Evolutionary conservation across 2,888 invertebrate species (phyloP).

Genomic region (Agrotis exclamationis): DNA sequence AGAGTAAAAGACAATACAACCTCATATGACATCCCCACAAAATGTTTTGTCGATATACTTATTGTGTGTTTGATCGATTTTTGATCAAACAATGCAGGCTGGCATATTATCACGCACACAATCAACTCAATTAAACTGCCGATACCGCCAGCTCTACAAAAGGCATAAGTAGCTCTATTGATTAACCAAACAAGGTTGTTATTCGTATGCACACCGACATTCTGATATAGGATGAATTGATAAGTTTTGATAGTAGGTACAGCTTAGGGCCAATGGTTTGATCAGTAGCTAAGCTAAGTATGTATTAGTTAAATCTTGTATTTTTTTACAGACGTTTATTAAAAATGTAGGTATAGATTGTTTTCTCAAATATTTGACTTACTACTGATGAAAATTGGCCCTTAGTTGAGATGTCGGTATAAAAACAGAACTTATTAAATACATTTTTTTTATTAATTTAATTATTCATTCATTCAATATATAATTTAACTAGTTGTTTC

Average conservation of each 20-base stretch:
- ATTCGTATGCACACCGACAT: not conserved
- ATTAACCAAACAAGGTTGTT: constrained; percentile 16
- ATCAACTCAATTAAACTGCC: constrained; percentile 47
- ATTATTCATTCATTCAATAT: no score
- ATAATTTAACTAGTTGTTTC: no score
- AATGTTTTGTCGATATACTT: constrained; percentile 17
- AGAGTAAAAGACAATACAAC: not conserved
- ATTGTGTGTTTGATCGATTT: constrained; percentile 39
- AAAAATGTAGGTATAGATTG: no score
- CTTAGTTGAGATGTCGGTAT: no score
- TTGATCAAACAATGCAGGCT: constrained; percentile 37
- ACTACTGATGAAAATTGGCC: no score
- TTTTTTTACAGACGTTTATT: no score
- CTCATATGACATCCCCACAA: constrained; percentile 2
- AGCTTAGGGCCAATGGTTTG: no score
- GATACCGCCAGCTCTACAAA: constrained; percentile 22
- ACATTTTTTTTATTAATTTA: no score
- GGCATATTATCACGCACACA: constrained; percentile 34
- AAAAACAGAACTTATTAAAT: no score
- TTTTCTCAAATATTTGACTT: no score
- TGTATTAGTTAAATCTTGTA: no score
- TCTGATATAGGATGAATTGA: not conserved
- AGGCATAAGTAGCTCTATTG: constrained; percentile 8
- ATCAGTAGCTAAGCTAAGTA: no score
- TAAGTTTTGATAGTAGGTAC: not conserved